Base-by-base conservation (phyloP, 64 coral and sea anemone species). In the Stichodactyla helianthus region DNA sequence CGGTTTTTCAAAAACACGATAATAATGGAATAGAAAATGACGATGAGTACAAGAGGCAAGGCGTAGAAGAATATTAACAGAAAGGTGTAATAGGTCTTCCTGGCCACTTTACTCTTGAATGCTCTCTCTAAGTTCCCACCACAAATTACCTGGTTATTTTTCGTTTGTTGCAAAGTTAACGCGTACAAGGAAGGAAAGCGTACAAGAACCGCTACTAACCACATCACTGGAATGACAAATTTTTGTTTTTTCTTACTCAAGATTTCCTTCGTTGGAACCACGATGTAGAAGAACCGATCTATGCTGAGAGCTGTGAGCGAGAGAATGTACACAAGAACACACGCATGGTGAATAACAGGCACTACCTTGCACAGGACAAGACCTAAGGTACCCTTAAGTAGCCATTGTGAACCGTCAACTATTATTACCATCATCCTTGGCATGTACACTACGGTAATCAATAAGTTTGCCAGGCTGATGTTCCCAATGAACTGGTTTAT, bases 381-480 rank as follows among this genome's bases (percentile, higher is more conserved):
- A 5, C 88, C 88, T 26, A 58, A 5, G 9, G 44, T 25, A 6
- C 88, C 88, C 10, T 77, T 63, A 1, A 89, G 44, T 9, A 85
- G 60, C 88, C 88, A 89, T 19, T 84, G 77, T 18, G 52, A 89
- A 50, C 88, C 88, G 50, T 80, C 12, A 63, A 76, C 71, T 1
- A 85, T 55, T 1, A 85, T 68, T 7, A 68, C 28, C 52, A 89
- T 53, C 88, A 89, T 89, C 82, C 88, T 64, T 10, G 89, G 89
- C 89, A 91, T 91, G 20, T 91, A 91, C 10, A 91, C 84, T 60
- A 91, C 23, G 22, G 89, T 86, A 15, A 91, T 85, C 7, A 91
- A 11, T 26, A 91, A 2, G 20, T 91, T 58, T 0, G 89, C 89
- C 5, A 62, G n/a, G 4, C 67, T 28, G 68, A 91, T 82, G n/a